These are phyloP conservation scores for Epistrophe grossulariae DNA, from an alignment of 2,888 invertebrate species.

Conservation along the genomic window DNA sequence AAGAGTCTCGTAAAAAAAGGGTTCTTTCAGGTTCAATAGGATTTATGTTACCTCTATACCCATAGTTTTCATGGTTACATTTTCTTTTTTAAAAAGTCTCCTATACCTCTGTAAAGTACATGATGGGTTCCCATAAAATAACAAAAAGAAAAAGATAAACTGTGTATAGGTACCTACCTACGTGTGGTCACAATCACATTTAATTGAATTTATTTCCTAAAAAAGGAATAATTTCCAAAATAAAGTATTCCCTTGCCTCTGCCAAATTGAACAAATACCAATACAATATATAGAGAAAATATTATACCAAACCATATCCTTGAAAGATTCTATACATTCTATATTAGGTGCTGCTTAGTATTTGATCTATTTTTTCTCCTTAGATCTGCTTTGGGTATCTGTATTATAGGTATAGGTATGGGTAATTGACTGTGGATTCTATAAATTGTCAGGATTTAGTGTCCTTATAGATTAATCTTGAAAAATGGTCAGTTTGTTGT, in stretches of 20 bases:
- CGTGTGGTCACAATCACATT: slow-evolving; percentile 67
- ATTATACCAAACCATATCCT: slow-evolving; percentile 50
- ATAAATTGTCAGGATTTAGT: slow-evolving; percentile 23
- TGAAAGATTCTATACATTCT: slow-evolving; percentile 39
- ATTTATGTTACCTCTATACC: slow-evolving; percentile 15
- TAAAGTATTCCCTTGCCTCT: neutral
- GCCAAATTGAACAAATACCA: neutral
- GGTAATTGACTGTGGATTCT: slow-evolving; percentile 51
- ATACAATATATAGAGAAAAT: slow-evolving; percentile 27
- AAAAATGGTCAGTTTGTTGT: slow-evolving; percentile 53
- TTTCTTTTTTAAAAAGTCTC: neutral
- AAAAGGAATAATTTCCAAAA: neutral
- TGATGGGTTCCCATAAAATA: slow-evolving; percentile 3
- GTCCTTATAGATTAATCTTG: slow-evolving; percentile 58
- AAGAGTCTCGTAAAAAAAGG: slow-evolving; percentile 34
- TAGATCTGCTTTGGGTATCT: no score
- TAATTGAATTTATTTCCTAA: slow-evolving; percentile 45
- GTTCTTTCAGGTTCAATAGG: slow-evolving; percentile 6
- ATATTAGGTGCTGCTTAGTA: slow-evolving; percentile 29
- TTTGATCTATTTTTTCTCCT: slow-evolving; percentile 20
- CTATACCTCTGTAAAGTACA: no score
- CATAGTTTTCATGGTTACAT: slow-evolving; percentile 17
- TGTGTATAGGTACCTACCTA: neutral
- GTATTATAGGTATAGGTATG: neutral
- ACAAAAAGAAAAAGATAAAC: neutral